These are phyloP conservation scores for Drosophila anceps DNA, from an alignment of 2,888 invertebrate species.

Conservation along the genomic window DNA sequence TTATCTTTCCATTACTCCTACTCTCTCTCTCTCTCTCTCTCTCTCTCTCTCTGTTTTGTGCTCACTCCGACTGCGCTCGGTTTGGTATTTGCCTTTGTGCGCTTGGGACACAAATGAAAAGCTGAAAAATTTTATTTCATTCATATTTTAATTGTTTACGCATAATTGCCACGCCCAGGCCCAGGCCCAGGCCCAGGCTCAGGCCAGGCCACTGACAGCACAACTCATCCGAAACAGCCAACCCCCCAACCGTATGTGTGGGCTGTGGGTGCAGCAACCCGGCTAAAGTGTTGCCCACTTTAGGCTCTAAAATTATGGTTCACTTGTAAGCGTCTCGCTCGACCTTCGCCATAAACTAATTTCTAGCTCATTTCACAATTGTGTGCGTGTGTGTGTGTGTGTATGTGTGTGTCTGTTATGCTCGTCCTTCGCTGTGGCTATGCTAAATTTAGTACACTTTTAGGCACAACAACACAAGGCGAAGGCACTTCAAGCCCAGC, in stretches of 20 bases:
- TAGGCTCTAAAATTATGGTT: constrained; percentile 29
- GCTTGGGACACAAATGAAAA: constrained; percentile 46
- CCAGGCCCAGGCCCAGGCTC: not conserved
- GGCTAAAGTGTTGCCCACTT: constrained; percentile 32
- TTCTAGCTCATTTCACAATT: constrained; percentile 73
- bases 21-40: too few species aligned
- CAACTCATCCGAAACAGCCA: not conserved
- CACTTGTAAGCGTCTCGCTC: constrained; percentile 30
- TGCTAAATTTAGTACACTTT: constrained; percentile 71
- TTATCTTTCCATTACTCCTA: constrained; percentile 21
- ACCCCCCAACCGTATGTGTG: not conserved
- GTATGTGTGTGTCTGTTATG: constrained; percentile 5
- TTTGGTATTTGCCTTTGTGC: constrained; percentile 40
- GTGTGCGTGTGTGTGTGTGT: not conserved
- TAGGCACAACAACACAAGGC: constrained; percentile 40
- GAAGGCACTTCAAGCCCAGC: constrained; percentile 54
- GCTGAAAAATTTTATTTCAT: constrained; percentile 62
- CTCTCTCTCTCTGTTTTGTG: too few species aligned
- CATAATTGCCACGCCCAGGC: constrained; percentile 40
- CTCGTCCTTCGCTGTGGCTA: constrained; percentile 59
- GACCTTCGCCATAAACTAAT: constrained; percentile 76
- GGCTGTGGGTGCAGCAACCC: not conserved
- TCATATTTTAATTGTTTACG: constrained; percentile 66
- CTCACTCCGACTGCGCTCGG: not conserved
- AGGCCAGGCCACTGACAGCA: not conserved